Conservation (phyloP, 2,797 vertebrate genomes). For the Eulemur coronatus region DNA sequence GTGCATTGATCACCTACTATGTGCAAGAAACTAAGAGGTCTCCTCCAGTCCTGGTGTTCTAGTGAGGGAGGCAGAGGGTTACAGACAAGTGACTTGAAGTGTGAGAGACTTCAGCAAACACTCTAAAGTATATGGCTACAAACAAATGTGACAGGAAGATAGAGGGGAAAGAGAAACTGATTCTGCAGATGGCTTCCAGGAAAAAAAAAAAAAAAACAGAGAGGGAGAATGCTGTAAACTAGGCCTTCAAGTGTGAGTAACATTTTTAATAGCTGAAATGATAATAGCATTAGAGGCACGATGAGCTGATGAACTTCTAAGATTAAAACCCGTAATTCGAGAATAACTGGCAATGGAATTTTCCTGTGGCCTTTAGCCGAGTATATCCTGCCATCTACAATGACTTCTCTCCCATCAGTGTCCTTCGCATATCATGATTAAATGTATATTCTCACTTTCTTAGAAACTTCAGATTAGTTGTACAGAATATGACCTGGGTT, state of each 20-base stretch:
- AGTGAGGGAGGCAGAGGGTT: background rate
- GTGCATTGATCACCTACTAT: background rate
- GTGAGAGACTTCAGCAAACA: background rate
- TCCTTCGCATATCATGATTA: background rate
- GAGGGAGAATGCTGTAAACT: background rate
- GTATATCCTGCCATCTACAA: background rate
- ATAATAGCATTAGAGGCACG: background rate
- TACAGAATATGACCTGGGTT: background rate
- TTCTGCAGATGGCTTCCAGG: background rate
- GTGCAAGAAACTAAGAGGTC: background rate
- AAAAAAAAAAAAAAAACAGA: background rate
- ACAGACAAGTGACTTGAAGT: background rate
- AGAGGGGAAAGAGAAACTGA: background rate
- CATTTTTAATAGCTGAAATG: background rate
- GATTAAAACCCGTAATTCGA: background rate
- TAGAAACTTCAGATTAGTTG: background rate
- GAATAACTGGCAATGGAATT: background rate
- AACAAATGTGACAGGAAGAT: background rate
- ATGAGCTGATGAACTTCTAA: background rate
- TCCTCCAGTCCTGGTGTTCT: background rate
- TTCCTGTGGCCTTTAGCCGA: background rate
- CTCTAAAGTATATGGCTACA: background rate
- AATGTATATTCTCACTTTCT: background rate
- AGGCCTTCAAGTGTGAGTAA: background rate
- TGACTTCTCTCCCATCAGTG: background rate